These are phyloP conservation scores for Anthoscopus minutus DNA, from an alignment of 2,113 vertebrate genomes.

Conservation along the genomic window DNA sequence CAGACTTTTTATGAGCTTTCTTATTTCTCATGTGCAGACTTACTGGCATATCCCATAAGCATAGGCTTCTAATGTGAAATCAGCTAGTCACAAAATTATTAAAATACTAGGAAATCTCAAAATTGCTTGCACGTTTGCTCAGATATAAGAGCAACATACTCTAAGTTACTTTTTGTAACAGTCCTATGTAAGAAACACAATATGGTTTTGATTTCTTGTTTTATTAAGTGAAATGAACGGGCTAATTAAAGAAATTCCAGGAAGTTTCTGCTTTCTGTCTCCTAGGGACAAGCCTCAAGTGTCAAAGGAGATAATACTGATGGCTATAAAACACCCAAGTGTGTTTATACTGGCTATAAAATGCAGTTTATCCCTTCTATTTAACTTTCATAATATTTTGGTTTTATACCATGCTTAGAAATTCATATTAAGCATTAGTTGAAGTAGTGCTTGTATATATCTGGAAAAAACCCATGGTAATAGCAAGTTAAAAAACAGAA, in stretches of 20 bases:
- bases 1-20: background rate
- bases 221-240: slow-evolving; percentile 50
- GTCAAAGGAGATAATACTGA: slow-evolving; percentile 47
- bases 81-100: background rate
- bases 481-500: slow-evolving; percentile 8
- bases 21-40: background rate
- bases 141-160: background rate
- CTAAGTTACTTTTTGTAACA: background rate
- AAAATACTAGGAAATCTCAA: background rate
- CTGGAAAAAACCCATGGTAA: background rate
- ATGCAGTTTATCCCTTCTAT: background rate
- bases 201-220: slow-evolving; percentile 35
- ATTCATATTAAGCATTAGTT: background rate
- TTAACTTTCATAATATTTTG: slow-evolving; percentile 25
- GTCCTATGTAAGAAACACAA: background rate
- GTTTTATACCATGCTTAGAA: slow-evolving; percentile 29
- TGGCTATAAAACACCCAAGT: slow-evolving; percentile 39
- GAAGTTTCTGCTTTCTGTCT: slow-evolving; percentile 59
- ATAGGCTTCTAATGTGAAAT: background rate
- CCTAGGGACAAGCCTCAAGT: slow-evolving; percentile 25
- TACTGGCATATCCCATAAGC: background rate
- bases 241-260: slow-evolving; percentile 57
- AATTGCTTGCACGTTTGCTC: background rate
- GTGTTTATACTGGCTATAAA: slow-evolving; percentile 48
- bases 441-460: background rate